A percentile compares a stretch with the other conserved stretches of the same genome.
Evolutionary conservation across 2,113 vertebrate species (phyloP).

Genomic region (Urocolius indicus): DNA sequence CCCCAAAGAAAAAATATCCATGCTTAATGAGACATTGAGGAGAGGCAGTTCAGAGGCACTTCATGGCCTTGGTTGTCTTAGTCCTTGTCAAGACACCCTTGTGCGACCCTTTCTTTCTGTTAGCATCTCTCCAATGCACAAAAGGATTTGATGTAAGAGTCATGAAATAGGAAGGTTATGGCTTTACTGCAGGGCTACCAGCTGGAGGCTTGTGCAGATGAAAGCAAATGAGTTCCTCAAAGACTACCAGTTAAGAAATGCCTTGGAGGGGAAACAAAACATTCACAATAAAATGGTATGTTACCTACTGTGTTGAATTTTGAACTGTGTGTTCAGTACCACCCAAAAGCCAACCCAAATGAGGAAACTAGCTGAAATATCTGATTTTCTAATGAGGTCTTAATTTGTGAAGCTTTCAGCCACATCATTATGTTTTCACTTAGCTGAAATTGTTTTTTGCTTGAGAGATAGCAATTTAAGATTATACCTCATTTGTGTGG

Average conservation of each 20-base stretch:
- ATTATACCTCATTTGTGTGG: not conserved
- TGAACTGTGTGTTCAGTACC: not conserved
- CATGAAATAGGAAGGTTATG: not conserved
- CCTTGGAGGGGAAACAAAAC: constrained; percentile 28
- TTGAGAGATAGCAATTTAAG: not conserved
- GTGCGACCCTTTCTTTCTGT: not conserved
- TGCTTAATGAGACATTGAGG: not conserved
- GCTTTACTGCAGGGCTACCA: constrained; percentile 35
- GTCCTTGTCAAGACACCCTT: constrained; percentile 19
- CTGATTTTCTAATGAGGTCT: not conserved
- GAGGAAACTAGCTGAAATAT: not conserved
- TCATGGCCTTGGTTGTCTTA: not conserved
- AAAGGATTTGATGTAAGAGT: constrained; percentile 27
- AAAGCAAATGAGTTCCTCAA: not conserved
- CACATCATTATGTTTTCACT: not conserved
- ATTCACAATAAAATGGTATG: not conserved
- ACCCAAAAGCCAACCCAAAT: not conserved
- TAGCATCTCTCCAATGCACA: not conserved
- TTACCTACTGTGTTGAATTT: constrained; percentile 21
- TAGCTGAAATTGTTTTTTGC: not conserved
- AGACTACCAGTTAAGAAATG: constrained; percentile 7
- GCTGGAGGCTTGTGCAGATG: constrained; percentile 15
- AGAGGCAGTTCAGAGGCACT: not conserved
- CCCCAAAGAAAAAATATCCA: not conserved
- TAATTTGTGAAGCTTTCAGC: not conserved